Evolutionary conservation across 2,113 vertebrate genomes (phyloP).

Genomic region (Tachysurus vachellii): DNA sequence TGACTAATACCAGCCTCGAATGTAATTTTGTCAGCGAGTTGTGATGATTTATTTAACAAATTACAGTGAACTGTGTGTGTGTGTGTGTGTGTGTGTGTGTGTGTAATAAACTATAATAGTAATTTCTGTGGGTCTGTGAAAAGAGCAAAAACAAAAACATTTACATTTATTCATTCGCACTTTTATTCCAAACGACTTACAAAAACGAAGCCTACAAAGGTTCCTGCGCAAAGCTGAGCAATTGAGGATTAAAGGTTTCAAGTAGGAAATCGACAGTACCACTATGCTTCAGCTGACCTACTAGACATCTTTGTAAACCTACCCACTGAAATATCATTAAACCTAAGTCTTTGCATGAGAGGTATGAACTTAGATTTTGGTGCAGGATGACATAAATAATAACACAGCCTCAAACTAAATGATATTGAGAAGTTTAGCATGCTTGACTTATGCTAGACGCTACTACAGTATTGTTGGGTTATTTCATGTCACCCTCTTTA

Average conservation of each 20-base stretch:
- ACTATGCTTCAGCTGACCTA: not conserved
- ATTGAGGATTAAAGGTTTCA: not conserved
- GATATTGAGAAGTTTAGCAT: not conserved
- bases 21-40: not conserved
- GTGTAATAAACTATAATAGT: not conserved
- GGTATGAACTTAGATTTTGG: not conserved
- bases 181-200: not conserved
- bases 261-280: not conserved
- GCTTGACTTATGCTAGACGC: not conserved
- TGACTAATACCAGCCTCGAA: not conserved
- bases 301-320: no score
- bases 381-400: not conserved
- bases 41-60: not conserved
- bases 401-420: not conserved
- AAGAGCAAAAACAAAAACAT: not conserved
- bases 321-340: not conserved
- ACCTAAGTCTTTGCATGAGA: not conserved
- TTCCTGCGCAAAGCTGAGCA: not conserved
- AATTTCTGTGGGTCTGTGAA: not conserved
- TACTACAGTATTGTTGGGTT: not conserved
- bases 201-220: not conserved
- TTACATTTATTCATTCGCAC: not conserved
- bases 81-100: not conserved
- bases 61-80: not conserved
- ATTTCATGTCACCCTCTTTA: no score